Conservation (phyloP, 2,888 invertebrate genomes). For the Aphrophora alni region DNA sequence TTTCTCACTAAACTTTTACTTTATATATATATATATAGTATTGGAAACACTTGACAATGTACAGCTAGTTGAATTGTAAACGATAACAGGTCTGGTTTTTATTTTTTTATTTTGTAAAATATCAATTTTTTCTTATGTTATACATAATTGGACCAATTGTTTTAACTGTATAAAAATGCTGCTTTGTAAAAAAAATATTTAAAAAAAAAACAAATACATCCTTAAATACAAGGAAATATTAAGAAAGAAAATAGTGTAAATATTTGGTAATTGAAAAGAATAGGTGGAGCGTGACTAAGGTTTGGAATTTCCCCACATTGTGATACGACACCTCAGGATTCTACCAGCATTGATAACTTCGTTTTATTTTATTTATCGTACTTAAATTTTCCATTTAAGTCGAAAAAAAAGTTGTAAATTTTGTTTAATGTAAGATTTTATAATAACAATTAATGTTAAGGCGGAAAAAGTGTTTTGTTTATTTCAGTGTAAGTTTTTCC, state of each 20-base stretch:
- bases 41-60: constrained; percentile 33
- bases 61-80: constrained; percentile 32
- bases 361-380: not conserved
- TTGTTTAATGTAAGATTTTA: constrained; percentile 2
- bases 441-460: constrained; percentile 1
- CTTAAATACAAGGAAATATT: constrained; percentile 39
- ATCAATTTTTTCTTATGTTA: constrained; percentile 43
- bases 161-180: constrained; percentile 44
- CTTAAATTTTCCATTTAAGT: constrained; percentile 9
- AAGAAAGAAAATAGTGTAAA: constrained; percentile 31
- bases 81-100: constrained; percentile 28
- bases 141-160: constrained; percentile 49
- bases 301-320: not conserved
- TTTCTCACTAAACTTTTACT: not conserved
- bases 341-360: not conserved
- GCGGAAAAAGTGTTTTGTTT: not conserved
- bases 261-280: constrained; percentile 10
- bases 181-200: constrained; percentile 23
- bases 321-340: not conserved
- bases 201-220: constrained; percentile 26
- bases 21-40: constrained; percentile 33
- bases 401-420: constrained; percentile 1
- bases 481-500: not conserved
- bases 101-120: constrained; percentile 48
- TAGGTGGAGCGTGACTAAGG: not conserved